These are phyloP conservation scores for Podabrus alpinus DNA, from an alignment of 2,888 invertebrate species.

Conservation along the genomic window DNA sequence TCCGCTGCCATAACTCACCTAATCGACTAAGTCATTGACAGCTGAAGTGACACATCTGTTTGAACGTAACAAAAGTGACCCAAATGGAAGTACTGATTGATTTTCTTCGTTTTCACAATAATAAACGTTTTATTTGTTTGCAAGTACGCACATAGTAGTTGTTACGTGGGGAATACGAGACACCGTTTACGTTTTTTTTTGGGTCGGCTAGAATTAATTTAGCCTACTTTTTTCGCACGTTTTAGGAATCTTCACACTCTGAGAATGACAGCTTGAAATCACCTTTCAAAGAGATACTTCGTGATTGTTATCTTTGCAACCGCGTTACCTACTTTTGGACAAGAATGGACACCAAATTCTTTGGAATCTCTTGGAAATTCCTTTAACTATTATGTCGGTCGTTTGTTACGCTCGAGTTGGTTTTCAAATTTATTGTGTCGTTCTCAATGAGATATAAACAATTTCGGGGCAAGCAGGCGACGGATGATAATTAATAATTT, in stretches of 20 bases:
- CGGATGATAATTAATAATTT: not conserved
- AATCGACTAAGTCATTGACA: constrained; percentile 48
- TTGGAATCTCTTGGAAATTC: constrained; percentile 3
- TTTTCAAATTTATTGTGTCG: not conserved
- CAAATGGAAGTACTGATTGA: constrained; percentile 50
- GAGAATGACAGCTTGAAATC: constrained; percentile 6
- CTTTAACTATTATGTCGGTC: not conserved
- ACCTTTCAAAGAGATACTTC: constrained; percentile 16
- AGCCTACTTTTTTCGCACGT: not conserved
- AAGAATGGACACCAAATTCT: constrained; percentile 22
- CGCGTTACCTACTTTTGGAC: constrained; percentile 15
- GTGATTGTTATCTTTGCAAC: constrained; percentile 19
- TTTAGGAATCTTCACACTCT: not conserved
- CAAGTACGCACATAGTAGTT: too few species aligned
- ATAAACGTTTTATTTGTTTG: not conserved
- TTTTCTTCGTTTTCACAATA: constrained; percentile 33
- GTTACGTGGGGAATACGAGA: not conserved
- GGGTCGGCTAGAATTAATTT: not conserved
- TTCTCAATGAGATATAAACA: not conserved
- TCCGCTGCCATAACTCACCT: constrained; percentile 17
- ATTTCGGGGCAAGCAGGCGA: too few species aligned
- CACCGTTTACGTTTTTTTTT: not conserved
- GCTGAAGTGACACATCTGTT: constrained; percentile 53
- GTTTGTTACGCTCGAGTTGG: not conserved
- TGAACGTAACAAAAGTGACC: constrained; percentile 48